These are phyloP conservation scores for Paracyclopina nana DNA, from an alignment of 1,140 invertebrate species.

Conservation along the genomic window DNA sequence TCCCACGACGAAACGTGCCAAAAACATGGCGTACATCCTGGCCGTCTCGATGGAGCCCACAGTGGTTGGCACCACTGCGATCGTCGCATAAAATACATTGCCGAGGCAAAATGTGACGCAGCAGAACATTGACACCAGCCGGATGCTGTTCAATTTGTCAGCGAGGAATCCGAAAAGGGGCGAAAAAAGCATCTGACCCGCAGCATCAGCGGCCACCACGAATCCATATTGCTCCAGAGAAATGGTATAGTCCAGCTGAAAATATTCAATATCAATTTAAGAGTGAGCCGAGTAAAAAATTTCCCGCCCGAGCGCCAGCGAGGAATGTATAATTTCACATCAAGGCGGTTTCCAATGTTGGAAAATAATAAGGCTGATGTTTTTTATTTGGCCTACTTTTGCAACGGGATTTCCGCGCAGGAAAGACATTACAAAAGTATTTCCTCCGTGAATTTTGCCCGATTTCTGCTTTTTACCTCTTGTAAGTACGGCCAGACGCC, in stretches of 20 bases:
- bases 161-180: slow-evolving; percentile 66
- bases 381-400: neutral
- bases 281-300: no score
- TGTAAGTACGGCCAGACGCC: neutral
- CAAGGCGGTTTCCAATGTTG: neutral
- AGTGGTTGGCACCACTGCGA: slow-evolving; percentile 39
- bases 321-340: neutral
- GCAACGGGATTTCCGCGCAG: neutral
- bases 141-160: slow-evolving; percentile 41
- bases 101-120: slow-evolving; percentile 48
- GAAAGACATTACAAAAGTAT: neutral
- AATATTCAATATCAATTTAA: no score
- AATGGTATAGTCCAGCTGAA: slow-evolving; percentile 24
- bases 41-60: slow-evolving; percentile 33
- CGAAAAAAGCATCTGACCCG: slow-evolving; percentile 69
- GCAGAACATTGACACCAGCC: slow-evolving; percentile 47
- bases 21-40: slow-evolving; percentile 39
- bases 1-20: slow-evolving; percentile 55
- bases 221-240: slow-evolving; percentile 32
- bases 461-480: neutral
- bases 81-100: slow-evolving; percentile 50
- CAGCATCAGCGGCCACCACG: slow-evolving; percentile 63
- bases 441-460: neutral
- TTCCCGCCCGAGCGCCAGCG: no score
- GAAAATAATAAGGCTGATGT: neutral